Base-by-base conservation (phyloP, 53 echinoderm and acorn worm species). In the Temnopleurus reevesii region DNA sequence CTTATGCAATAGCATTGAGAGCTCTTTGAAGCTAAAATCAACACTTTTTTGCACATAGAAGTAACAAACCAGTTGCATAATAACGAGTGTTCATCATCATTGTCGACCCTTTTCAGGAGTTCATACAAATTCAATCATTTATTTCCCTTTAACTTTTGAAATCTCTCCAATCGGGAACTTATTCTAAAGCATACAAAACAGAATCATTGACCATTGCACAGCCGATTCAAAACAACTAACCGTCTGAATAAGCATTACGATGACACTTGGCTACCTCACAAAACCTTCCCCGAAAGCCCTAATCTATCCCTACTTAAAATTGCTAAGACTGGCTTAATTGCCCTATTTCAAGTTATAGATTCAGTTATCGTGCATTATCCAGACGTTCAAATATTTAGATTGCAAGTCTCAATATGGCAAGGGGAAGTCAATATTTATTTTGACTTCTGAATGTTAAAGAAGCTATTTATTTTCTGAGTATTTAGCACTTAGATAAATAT, bases 131-230 rank as follows among this genome's bases (percentile, higher is more conserved):
- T n/a, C n/a, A n/a, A n/a, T n/a, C n/a, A n/a, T n/a, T n/a, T n/a
- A n/a, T n/a, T n/a, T n/a, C n/a, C n/a, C n/a, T n/a, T n/a, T n/a
- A n/a, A n/a, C n/a, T n/a, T n/a, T n/a, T n/a, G n/a, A n/a, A n/a
- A n/a, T n/a, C n/a, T n/a, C n/a, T n/a, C n/a, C n/a, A n/a, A n/a
- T n/a, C n/a, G n/a, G n/a, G n/a, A n/a, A n/a, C n/a, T n/a, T n/a
- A n/a, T n/a, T n/a, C n/a, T n/a, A 21, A 41, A 71, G 71, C 71
- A 41, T 41, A 18, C 71, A 71, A 71, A 71, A n/a, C 71, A 71
- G 71, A 71, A 8, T n/a, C 43, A 21, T n/a, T n/a, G n/a, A 4
- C 19, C 41, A 71, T 71, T 71, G 36, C 71, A 71, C 41, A 41
- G 71, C 41, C 71, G 41, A 71, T 1, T 41, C 36, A 36, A 71